A percentile compares a stretch with the other conserved stretches of the same genome.
phyloP scores from a whole-genome alignment of 2,113 vertebrate species.

The Bombycilla garrulus region DNA sequence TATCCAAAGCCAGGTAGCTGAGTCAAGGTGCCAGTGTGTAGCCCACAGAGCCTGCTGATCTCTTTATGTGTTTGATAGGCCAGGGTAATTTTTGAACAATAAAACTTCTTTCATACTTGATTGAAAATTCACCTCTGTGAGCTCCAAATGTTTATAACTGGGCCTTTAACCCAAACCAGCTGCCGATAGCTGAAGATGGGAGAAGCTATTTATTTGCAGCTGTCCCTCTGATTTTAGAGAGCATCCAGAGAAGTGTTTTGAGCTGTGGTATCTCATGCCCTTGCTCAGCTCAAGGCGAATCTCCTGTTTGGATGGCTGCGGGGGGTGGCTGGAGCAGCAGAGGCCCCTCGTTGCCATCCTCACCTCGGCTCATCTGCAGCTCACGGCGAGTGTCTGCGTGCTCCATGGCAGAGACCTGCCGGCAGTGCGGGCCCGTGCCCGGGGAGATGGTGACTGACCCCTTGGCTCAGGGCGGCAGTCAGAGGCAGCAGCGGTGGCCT shows the following conservation, averaged over 20 bases:
- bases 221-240: neutral
- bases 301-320: neutral
- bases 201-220: neutral
- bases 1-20: neutral
- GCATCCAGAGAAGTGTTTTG: neutral
- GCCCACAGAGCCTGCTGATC: neutral
- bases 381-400: fast-evolving
- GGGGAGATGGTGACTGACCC: neutral
- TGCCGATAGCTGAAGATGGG: neutral
- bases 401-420: fast-evolving
- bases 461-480: neutral
- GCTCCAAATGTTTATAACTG: neutral
- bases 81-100: neutral
- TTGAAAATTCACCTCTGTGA: neutral
- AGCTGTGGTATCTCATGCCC: neutral
- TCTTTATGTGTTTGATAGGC: neutral
- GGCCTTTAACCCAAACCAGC: neutral
- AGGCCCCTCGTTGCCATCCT: neutral
- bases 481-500: neutral
- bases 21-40: neutral
- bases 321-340: fast-evolving
- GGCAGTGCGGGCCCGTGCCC: neutral
- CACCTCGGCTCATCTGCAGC: fast-evolving
- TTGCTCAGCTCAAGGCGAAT: neutral
- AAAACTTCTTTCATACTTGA: neutral